These are phyloP conservation scores for Halocaridina rubra DNA, from an alignment of 2,888 invertebrate species.

Conservation along the genomic window DNA sequence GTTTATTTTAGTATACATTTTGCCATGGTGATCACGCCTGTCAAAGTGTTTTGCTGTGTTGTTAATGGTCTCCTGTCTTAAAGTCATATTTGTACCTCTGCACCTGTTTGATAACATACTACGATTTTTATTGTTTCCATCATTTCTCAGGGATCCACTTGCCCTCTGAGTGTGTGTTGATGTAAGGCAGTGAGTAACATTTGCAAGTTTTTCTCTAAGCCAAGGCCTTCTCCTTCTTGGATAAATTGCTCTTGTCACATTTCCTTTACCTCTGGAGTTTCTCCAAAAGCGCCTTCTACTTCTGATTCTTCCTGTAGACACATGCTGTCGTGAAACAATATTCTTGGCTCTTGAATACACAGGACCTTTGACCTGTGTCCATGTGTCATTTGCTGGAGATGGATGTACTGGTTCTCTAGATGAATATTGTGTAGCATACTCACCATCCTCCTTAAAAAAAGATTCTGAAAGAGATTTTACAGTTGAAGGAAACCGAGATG, in stretches of 20 bases:
- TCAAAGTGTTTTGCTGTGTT: background rate
- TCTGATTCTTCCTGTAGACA: too few species aligned
- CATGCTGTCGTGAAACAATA: too few species aligned
- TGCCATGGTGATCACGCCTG: too few species aligned
- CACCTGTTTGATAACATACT: too few species aligned
- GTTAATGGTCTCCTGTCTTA: background rate
- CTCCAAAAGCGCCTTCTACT: too few species aligned
- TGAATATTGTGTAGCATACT: background rate
- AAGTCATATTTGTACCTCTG: too few species aligned
- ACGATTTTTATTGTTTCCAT: background rate
- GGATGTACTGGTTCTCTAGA: too few species aligned
- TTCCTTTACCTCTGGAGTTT: too few species aligned
- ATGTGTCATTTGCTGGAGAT: too few species aligned
- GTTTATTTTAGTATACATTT: too few species aligned
- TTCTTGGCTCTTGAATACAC: too few species aligned
- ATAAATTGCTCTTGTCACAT: background rate
- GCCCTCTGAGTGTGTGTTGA: background rate
- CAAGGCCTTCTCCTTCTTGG: background rate
- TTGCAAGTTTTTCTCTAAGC: background rate
- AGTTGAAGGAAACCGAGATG: background rate
- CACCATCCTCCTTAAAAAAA: background rate
- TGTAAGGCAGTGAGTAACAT: background rate
- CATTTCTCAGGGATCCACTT: background rate
- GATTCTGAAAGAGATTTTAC: background rate
- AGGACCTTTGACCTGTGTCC: background rate